Evolutionary conservation across 2,113 vertebrate genomes (phyloP), one percentile per base, ranked within the genome.

Genomic region (Melanotaenia duboulayi): DNA sequence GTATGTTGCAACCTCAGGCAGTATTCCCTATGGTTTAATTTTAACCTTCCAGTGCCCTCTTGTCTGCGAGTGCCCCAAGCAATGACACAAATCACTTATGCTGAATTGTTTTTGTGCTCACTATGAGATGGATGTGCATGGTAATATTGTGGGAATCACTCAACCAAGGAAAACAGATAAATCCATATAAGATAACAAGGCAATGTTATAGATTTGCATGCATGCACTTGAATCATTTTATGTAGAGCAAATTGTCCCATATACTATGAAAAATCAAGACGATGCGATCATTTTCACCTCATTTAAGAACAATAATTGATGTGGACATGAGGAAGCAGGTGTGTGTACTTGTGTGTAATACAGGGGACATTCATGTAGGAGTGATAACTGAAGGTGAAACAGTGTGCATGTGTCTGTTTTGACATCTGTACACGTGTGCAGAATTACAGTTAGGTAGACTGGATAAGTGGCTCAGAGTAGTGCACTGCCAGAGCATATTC

Each of bases 401-500:
- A 11, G 71, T 24, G 72, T 42, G 58, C 65, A 51, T 58, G 59
- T 62, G 69, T 67, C 69, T 61, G 19, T 67, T 79, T 66, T 79
- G 69, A 79, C 76, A 73, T 79, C 63, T 67, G 70, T 74, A 59
- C 70, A 49, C 77, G 76, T 82, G 69, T 62, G 74, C 62, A 82
- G 84, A 70, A 88, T 90, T 88, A 77, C 75, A 86, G 76, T 89
- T 85, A 76, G 87, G 77, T 83, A 66, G 62, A 74, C 87, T 78
- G 78, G 78, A 82, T 89, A 89, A 90, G 86, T 88, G 90, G 81
- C 87, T 90, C 81, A 67, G 83, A 87, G 89, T 88, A 85, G 82
- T 89, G 89, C 81, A 85, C 84, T 91, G 90, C 89, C 92, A 91
- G 90, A 89, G 85, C 85, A 83, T 89, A 91, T 93, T 91, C 81